phyloP scores from a whole-genome alignment of 2,888 invertebrate species.

The Nasonovia ribisnigri region DNA sequence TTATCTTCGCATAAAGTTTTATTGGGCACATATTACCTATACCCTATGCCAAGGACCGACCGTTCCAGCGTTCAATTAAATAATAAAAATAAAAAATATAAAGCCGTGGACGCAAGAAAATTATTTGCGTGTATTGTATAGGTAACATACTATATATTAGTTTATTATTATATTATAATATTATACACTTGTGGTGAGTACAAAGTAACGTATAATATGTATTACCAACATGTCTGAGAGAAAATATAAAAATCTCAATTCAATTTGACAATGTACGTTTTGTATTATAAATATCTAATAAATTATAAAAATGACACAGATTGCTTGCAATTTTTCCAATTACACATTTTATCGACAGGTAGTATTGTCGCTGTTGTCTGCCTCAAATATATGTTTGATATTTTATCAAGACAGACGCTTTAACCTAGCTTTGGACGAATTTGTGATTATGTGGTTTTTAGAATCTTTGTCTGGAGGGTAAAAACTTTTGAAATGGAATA shows the following conservation, averaged over 20 bases:
- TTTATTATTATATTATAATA: too few species aligned
- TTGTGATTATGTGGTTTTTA: neutral
- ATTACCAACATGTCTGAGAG: neutral
- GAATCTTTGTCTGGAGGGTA: neutral
- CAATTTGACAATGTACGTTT: neutral
- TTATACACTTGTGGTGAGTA: neutral
- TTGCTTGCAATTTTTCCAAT: neutral
- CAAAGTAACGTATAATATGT: neutral
- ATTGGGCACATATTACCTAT: neutral
- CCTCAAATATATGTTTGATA: neutral
- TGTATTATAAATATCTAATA: neutral
- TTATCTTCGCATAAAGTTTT: constrained; percentile 3
- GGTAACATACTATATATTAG: too few species aligned
- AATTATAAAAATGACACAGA: neutral
- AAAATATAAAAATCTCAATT: neutral
- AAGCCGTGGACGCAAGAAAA: neutral
- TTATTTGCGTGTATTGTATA: neutral
- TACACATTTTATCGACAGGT: neutral
- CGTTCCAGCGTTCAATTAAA: neutral
- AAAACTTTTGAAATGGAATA: neutral
- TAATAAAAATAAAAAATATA: neutral
- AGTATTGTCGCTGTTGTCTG: neutral
- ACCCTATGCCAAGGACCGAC: neutral
- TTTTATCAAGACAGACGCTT: neutral
- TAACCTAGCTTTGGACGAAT: neutral